phyloP scores from a whole-genome alignment of 2,797 vertebrate species.

The Tapirus indicus region DNA sequence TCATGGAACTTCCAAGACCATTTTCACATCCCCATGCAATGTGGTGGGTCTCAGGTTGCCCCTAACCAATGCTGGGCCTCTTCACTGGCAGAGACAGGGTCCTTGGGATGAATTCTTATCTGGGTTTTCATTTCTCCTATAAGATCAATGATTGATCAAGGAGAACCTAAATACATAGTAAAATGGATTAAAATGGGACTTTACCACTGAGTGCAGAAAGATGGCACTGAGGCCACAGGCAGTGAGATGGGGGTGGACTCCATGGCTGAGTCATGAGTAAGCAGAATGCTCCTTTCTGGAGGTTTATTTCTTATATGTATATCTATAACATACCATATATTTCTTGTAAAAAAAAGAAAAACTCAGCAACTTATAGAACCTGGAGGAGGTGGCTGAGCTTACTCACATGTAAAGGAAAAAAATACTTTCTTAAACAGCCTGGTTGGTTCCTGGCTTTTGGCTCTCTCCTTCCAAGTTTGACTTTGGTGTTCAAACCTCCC shows the following conservation, averaged over 20 bases:
- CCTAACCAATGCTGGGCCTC: neutral
- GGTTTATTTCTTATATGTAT: neutral
- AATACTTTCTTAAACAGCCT: neutral
- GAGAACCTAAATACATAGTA: neutral
- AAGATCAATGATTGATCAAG: neutral
- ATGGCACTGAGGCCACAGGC: too few species aligned
- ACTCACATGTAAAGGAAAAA: neutral
- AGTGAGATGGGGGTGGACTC: neutral
- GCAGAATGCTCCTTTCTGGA: neutral
- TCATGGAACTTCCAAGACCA: neutral
- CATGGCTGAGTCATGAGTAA: neutral
- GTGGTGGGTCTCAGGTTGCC: neutral
- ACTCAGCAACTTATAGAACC: rapidly evolving
- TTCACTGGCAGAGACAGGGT: neutral
- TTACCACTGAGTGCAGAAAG: neutral
- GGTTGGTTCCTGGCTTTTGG: neutral
- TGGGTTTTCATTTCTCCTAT: neutral
- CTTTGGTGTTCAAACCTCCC: neutral
- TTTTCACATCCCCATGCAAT: neutral
- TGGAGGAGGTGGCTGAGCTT: neutral
- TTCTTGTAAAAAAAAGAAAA: neutral
- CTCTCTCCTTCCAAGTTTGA: neutral
- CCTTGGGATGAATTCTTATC: neutral
- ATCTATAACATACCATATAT: neutral
- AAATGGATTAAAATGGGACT: neutral